Evolutionary conservation across 2,113 vertebrate genomes (phyloP), one percentile per base, ranked within the genome.

Genomic region (Scomber colias): DNA sequence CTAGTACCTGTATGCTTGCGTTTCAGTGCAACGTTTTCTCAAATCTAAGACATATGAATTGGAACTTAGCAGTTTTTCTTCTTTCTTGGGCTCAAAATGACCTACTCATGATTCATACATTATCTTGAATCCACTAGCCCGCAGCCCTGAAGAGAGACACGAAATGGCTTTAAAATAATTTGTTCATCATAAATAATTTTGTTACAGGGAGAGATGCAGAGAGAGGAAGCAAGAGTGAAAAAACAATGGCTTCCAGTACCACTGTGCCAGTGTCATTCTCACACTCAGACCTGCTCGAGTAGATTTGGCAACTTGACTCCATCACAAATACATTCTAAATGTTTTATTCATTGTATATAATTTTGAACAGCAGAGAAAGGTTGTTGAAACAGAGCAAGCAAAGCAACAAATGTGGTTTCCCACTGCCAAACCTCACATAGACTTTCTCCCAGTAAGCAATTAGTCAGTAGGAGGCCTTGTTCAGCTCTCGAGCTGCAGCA

Each of bases 391-490:
- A 72, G 68, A 90, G 69, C 59, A 62, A 79, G 79, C 71, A 78
- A 79, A 78, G 66, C 73, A 79, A 81, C 69, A 57, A 56, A n/a
- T 59, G 65, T 50, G 64, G 79, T 80, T 82, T 88, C 78, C 90
- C 79, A 55, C 85, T 71, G 77, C 83, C 85, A 76, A 74, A 78
- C 72, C 78, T 74, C 56, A 55, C 84, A 77, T 85, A 82, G 82
- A 88, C 84, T 74, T 75, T 83, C 59, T 79, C 82, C 82, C 85
- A 87, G 81, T 60, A 78, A 92, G 86, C 84, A 89, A 93, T 93
- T 91, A 93, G 90, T 90, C 90, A 92, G 88, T 82, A 77, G 91
- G 89, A 90, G 85, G 87, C 68, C 82, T 71, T 67, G 48, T 71
- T 86, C 79, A 69, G 83, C 84, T 79, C 68, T 31, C 65, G 35